A percentile compares a stretch with the other conserved stretches of the same genome.
These are phyloP conservation scores for Pheosia gnoma DNA, from an alignment of 2,888 invertebrate genomes.

Conservation along the genomic window DNA sequence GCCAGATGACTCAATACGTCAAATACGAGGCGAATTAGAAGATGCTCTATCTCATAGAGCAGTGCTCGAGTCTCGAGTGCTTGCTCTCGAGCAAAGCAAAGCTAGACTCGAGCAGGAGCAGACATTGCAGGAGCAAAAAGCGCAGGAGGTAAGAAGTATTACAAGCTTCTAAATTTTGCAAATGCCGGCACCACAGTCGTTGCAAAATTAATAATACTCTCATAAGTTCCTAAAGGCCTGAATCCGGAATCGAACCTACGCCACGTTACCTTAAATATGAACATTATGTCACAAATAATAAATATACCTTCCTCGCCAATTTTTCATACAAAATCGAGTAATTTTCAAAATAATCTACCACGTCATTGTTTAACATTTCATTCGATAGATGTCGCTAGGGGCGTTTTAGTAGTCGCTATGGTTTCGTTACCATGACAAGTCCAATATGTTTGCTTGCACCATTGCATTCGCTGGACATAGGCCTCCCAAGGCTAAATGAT, in stretches of 20 bases:
- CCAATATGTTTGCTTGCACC: background rate
- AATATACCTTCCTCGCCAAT: too few species aligned
- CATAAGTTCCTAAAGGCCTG: too few species aligned
- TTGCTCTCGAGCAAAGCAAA: slow-evolving; percentile 71
- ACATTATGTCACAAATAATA: too few species aligned
- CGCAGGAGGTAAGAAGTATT: slow-evolving; percentile 63
- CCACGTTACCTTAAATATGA: too few species aligned
- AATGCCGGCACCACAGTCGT: too few species aligned
- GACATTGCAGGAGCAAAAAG: slow-evolving; percentile 73
- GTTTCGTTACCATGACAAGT: background rate
- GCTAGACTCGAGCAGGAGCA: slow-evolving; percentile 74
- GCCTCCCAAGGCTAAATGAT: background rate
- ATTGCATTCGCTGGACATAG: background rate
- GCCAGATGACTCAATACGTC: slow-evolving; percentile 68
- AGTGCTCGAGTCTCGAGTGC: slow-evolving; percentile 69
- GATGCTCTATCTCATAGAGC: slow-evolving; percentile 62
- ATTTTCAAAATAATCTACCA: background rate
- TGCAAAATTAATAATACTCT: too few species aligned
- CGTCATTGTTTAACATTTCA: too few species aligned
- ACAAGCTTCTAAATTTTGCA: too few species aligned
- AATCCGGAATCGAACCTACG: too few species aligned
- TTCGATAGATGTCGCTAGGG: background rate
- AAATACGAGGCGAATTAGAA: slow-evolving; percentile 65
- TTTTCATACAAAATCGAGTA: background rate
- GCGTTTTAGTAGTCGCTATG: background rate